These are phyloP conservation scores for Drosophila carrolli DNA, from an alignment of 1,140 invertebrate genomes.

Conservation along the genomic window DNA sequence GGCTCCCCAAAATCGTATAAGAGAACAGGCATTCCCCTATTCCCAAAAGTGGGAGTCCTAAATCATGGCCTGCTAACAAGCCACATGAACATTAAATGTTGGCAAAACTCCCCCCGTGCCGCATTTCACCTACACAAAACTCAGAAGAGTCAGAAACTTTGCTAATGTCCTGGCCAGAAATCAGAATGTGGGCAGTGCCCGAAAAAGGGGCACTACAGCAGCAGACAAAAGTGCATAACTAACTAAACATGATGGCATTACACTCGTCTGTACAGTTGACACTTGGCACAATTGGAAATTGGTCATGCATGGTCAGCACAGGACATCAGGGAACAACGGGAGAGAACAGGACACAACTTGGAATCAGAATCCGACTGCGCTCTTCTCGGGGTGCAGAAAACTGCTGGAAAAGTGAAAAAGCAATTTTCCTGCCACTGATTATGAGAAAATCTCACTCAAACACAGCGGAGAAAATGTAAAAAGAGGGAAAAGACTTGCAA, in stretches of 20 bases:
- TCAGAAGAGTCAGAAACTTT: constrained; percentile 35
- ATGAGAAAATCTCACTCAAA: constrained; percentile 21
- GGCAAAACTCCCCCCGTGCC: constrained; percentile 18
- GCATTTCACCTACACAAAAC: constrained; percentile 4
- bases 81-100: constrained; percentile 29
- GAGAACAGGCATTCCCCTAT: constrained; percentile 1
- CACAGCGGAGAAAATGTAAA: background rate
- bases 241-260: constrained; percentile 63
- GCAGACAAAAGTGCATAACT: constrained; percentile 60
- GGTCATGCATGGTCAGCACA: constrained; percentile 53
- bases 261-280: constrained; percentile 51
- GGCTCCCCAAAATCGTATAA: constrained; percentile 2
- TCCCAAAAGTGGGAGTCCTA: constrained; percentile 17
- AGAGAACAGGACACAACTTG: constrained; percentile 7
- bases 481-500: background rate
- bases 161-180: constrained; percentile 41
- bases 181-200: constrained; percentile 38
- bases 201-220: constrained; percentile 16
- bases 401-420: constrained; percentile 13
- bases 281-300: constrained; percentile 70
- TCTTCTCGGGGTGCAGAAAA: constrained; percentile 16
- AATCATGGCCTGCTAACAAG: constrained; percentile 36
- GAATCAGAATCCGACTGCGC: constrained; percentile 4
- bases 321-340: constrained; percentile 9
- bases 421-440: constrained; percentile 39